These are phyloP conservation scores for Acanthis flammea DNA, from an alignment of 2,797 vertebrate genomes.

Conservation along the genomic window DNA sequence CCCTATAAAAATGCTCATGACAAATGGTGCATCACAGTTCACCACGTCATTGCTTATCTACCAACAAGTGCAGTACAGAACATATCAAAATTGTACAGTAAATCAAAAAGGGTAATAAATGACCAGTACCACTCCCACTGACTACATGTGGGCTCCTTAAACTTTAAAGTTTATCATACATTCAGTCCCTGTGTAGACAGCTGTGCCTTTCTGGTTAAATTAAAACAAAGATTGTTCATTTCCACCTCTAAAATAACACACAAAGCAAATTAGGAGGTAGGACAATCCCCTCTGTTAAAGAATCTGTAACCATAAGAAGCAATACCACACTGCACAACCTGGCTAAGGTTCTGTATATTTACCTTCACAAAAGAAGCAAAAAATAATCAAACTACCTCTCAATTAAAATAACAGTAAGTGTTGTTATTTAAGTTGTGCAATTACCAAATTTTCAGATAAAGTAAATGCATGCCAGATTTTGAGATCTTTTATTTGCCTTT, in stretches of 20 bases:
- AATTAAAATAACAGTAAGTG: neutral
- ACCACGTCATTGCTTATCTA: slow-evolving; percentile 36
- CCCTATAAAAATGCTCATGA: slow-evolving; percentile 34
- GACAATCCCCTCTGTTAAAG: neutral
- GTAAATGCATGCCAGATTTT: neutral
- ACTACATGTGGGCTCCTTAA: neutral
- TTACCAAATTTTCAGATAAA: neutral
- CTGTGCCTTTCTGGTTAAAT: neutral
- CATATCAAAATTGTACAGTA: neutral
- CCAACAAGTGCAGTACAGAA: slow-evolving; percentile 41
- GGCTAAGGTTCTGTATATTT: neutral
- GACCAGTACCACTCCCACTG: neutral
- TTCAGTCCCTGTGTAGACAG: neutral
- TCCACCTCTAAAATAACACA: slow-evolving; percentile 19
- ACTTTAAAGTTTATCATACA: neutral
- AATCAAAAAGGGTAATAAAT: slow-evolving; percentile 33
- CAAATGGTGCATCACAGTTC: neutral
- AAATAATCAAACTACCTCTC: neutral
- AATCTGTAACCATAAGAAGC: neutral
- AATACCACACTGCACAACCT: neutral
- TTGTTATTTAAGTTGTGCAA: neutral
- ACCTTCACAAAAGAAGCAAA: neutral
- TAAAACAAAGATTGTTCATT: neutral
- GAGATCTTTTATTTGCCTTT: neutral
- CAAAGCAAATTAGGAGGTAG: neutral